Evolutionary conservation across 2,888 invertebrate species (phyloP), one percentile per base, ranked within the genome.

Genomic region (Marronus borbonicus): DNA sequence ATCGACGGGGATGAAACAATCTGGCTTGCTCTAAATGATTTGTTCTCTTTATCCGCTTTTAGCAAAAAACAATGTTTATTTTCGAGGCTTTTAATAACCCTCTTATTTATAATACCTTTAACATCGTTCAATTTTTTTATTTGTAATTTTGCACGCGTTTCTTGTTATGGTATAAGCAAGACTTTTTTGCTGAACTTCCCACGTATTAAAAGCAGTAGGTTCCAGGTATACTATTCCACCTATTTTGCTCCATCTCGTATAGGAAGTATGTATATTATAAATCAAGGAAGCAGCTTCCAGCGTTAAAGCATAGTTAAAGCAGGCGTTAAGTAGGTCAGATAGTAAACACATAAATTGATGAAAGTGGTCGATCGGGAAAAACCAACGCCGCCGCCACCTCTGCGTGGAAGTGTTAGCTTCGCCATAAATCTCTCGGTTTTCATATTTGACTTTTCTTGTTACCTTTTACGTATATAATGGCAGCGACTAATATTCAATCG

Each of bases 401-500:
- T 3, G 2, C 10, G 8, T 62, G 24, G 10, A 31, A 31, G 62
- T 62, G 62, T 62, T 62, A 62, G 62, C 28, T 62, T n/a, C 28
- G 14, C 12, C 62, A 62, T 62, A 62, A 62, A 62, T 62, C 28
- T 62, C 31, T 28, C 62, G 28, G 12, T n/a, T 28, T 62, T 58
- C 55, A 20, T 28, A 62, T 28, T 62, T 28, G 28, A 20, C 62
- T 28, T 62, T 62, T 62, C 31, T 62, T 62, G 62, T 24, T 20
- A 20, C 65, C 49, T 66, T 24, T 39, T 49, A 49, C 44, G 66
- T 20, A 50, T 49, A 50, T 68, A 68, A 50, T 50, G 68, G 49
- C n/a, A 14, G 28, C 28, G 50, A 68, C 68, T 28, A 24, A 68
- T 50, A 68, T 68, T 68, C 68, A 68, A 68, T 68, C 68, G 52